Conservation (phyloP, 1,140 invertebrate species). For the Mercenaria mercenaria region DNA sequence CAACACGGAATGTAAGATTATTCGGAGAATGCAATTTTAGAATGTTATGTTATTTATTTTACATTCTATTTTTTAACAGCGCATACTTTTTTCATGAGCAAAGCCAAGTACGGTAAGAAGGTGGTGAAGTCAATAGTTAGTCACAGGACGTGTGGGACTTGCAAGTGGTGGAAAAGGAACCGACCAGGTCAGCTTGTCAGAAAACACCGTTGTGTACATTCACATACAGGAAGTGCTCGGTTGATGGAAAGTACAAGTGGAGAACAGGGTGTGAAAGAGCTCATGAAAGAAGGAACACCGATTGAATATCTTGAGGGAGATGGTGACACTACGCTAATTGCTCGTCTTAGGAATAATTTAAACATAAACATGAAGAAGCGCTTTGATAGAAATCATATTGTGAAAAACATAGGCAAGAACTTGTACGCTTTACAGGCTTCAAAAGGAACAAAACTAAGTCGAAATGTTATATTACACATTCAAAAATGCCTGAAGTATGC, state of each 20-base stretch:
- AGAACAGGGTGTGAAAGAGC: slow-evolving; percentile 17
- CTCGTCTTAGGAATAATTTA: slow-evolving; percentile 13
- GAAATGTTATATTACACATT: slow-evolving; percentile 26
- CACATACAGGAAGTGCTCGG: slow-evolving; percentile 23
- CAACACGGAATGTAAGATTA: no score
- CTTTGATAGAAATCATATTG: slow-evolving; percentile 62
- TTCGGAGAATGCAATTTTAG: no score
- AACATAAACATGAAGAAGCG: slow-evolving; percentile 30
- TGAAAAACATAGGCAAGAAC: slow-evolving; percentile 51
- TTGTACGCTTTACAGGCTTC: slow-evolving; percentile 16
- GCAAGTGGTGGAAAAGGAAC: slow-evolving; percentile 49
- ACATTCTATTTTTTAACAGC: no score
- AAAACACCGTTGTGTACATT: slow-evolving; percentile 1
- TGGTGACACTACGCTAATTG: slow-evolving; percentile 47
- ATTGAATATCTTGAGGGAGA: slow-evolving; percentile 57
- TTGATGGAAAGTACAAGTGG: slow-evolving; percentile 59
- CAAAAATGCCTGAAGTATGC: slow-evolving; percentile 59
- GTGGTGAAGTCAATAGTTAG: slow-evolving; percentile 54
- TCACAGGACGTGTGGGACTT: slow-evolving; percentile 45
- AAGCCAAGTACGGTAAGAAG: slow-evolving; percentile 55
- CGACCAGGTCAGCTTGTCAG: background rate
- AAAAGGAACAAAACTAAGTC: slow-evolving; percentile 58
- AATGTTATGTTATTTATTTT: no score
- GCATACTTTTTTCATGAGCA: slow-evolving; percentile 66
- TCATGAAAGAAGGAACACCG: slow-evolving; percentile 33